Conservation (phyloP, 2,113 vertebrate species). For the Pelobates fuscus region DNA sequence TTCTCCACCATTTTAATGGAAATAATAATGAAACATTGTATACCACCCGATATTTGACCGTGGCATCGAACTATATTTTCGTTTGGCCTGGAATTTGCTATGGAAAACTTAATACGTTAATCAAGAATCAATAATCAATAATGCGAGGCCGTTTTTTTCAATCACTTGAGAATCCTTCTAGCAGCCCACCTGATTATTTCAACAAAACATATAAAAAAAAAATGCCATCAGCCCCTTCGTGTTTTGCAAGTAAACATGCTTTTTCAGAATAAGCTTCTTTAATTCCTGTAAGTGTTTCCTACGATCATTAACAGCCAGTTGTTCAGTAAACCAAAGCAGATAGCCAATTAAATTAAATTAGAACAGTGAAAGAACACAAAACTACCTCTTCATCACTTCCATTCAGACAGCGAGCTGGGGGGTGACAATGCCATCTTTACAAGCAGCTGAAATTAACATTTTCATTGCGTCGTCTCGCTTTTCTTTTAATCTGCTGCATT, state of each 20-base stretch:
- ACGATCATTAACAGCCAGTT: constrained; percentile 69
- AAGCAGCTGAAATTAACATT: constrained; percentile 61
- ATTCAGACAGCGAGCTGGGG: constrained; percentile 55
- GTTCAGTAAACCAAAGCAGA: constrained; percentile 69
- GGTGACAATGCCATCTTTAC: constrained; percentile 59
- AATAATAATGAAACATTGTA: no score
- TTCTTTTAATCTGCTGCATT: constrained; percentile 52
- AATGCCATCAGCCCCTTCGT: background rate
- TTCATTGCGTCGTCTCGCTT: constrained; percentile 54
- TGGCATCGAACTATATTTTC: no score
- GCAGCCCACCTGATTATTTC: background rate
- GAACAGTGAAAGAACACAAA: constrained; percentile 69
- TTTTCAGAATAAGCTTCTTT: constrained; percentile 50
- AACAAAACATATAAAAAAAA: background rate
- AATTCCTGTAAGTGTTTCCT: constrained; percentile 66
- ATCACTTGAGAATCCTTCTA: background rate
- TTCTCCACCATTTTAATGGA: no score
- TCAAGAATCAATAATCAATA: no score
- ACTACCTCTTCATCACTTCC: constrained; percentile 60
- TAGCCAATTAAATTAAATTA: constrained; percentile 70
- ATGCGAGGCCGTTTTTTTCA: no score
- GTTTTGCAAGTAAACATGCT: constrained; percentile 25
- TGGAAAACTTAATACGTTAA: no score
- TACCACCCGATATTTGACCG: no score
- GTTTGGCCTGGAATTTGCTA: no score